Evolutionary conservation across 1,140 invertebrate species (phyloP), one percentile per base, ranked within the genome.

Genomic region (Ceratina japonica): DNA sequence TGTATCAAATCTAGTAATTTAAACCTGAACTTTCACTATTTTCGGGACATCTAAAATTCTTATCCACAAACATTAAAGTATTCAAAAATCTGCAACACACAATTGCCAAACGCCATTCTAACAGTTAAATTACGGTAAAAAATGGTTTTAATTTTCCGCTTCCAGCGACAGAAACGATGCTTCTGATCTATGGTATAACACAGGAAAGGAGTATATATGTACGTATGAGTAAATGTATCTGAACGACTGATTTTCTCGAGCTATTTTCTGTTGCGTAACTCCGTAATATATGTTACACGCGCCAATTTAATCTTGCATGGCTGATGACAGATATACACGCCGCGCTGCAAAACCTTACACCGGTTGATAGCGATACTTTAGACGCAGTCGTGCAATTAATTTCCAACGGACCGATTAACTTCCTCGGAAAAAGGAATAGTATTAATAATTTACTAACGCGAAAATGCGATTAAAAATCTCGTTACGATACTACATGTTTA

Each of bases 281-380:
- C 66, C 4, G 52, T 56, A 37, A 70, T 56, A 18, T 56, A 56
- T 56, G 51, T 27, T 70, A 31, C 66, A 70, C 66, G 66, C 49
- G 52, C 66, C 66, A 70, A 70, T 70, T 70, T 70, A 70, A 70
- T 70, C 51, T 56, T 31, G 66, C 66, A 24, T 56, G 51, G 22
- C 66, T 31, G 66, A 70, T 70, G 66, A 70, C 66, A 70, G 66
- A 70, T 70, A 70, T 54, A 70, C 49, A 18, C 24, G 12, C 66
- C 12, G 16, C 24, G 12, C 66, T 10, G 24, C 66, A 54, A 54
- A 51, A 69, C 13, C 18, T 56, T 31, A 13, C 20, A 15, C 24
- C 52, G 52, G 22, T 70, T 37, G 52, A 70, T 70, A 70, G n/a
- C 18, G 24, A 70, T 70, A 70, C 52, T 54, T 54, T 20, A 5